Percentiles rank a stretch among this genome's conserved stretches.
Conservation (phyloP, 1,140 invertebrate genomes). For the Stegodyphus mimosarum region DNA sequence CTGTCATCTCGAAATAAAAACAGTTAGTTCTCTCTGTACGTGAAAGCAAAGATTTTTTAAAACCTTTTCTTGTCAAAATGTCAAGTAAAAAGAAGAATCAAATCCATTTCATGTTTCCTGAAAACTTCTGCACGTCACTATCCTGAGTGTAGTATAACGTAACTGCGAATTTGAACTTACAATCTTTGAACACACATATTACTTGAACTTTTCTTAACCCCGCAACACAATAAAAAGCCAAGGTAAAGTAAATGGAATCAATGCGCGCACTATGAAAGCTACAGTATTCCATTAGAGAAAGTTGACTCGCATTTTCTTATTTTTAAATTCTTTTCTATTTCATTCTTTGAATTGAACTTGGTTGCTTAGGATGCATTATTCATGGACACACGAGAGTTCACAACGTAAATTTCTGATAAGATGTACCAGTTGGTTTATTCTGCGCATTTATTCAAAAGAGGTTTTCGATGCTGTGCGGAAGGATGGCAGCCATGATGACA, state of each 20-base stretch:
- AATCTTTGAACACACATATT: slow-evolving; percentile 1
- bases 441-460: slow-evolving; percentile 8
- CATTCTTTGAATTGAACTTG: slow-evolving; percentile 1
- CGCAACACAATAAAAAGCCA: not conserved
- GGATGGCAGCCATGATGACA: too few relatives aligned
- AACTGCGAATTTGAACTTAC: not conserved
- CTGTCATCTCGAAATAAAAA: too few relatives aligned
- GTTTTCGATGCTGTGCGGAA: too few relatives aligned
- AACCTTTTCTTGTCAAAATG: too few relatives aligned
- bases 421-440: slow-evolving; percentile 1
- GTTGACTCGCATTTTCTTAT: not conserved
- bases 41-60: too few relatives aligned
- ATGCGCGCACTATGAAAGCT: not conserved
- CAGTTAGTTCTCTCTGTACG: too few relatives aligned
- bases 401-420: slow-evolving; percentile 1
- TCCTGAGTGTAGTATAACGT: too few relatives aligned
- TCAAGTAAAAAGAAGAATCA: too few relatives aligned
- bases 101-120: too few relatives aligned
- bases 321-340: not conserved
- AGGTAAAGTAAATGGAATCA: not conserved
- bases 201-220: not conserved
- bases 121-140: too few relatives aligned
- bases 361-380: slow-evolving; percentile 7
- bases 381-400: not conserved
- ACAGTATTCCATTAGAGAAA: not conserved